A percentile compares a stretch with the other conserved stretches of the same genome.
Evolutionary conservation across 2,888 invertebrate species (phyloP).

Genomic region (Exocentrus adspersus): DNA sequence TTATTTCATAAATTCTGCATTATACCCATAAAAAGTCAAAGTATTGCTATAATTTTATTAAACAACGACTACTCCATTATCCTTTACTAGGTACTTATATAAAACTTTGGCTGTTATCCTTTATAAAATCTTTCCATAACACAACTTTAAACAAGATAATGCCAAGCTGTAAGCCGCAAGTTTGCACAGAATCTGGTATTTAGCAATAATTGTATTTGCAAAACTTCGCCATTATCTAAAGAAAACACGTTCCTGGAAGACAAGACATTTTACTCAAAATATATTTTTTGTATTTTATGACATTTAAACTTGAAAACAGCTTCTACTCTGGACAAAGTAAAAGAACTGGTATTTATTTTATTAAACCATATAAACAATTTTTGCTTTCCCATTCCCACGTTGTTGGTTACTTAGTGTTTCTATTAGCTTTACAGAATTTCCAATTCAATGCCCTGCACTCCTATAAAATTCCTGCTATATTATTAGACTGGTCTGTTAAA

Average conservation of each 20-base stretch:
- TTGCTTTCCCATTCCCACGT: not conserved
- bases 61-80: no score
- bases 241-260: no score
- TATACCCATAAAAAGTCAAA: not conserved
- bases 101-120: no score
- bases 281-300: not conserved
- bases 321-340: not conserved
- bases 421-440: not conserved
- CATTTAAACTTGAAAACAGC: not conserved
- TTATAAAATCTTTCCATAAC: no score
- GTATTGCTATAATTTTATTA: not conserved
- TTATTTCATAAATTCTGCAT: no score
- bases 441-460: not conserved
- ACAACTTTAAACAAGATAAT: no score
- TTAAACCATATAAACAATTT: not conserved
- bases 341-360: not conserved
- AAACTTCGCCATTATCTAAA: no score
- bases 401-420: not conserved
- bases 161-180: no score
- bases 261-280: no score
- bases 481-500: not conserved
- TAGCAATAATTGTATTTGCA: no score
- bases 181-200: no score
- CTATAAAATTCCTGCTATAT: not conserved
- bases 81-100: no score